phyloP scores from a whole-genome alignment of 1,140 invertebrate species.

The Drosophila triauraria region DNA sequence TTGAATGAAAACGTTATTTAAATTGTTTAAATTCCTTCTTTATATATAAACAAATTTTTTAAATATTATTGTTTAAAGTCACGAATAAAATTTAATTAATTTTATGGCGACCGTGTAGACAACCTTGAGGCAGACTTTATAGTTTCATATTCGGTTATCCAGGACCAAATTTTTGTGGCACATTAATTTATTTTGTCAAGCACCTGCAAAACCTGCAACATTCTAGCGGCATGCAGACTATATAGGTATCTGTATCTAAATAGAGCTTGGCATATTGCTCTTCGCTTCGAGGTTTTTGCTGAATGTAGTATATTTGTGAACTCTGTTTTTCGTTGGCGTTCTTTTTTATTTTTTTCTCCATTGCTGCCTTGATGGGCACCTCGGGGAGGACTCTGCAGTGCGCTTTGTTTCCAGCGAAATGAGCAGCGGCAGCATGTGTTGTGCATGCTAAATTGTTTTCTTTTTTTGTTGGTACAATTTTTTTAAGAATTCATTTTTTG shows the following conservation, averaged over 20 bases:
- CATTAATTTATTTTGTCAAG: slow-evolving; percentile 18
- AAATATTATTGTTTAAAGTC: too few species aligned
- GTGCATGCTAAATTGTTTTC: slow-evolving; percentile 64
- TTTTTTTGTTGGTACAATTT: slow-evolving; percentile 25
- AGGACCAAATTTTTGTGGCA: neutral
- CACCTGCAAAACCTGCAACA: slow-evolving; percentile 67
- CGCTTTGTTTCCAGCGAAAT: slow-evolving; percentile 70
- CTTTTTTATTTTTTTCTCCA: slow-evolving; percentile 20
- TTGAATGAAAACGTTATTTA: too few species aligned
- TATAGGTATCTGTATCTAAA: neutral
- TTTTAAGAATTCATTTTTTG: slow-evolving; percentile 30
- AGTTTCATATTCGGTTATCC: too few species aligned
- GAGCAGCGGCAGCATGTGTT: slow-evolving; percentile 72
- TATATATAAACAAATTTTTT: too few species aligned
- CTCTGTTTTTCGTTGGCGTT: neutral
- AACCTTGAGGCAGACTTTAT: too few species aligned
- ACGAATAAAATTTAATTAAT: too few species aligned
- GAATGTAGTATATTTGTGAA: slow-evolving; percentile 31
- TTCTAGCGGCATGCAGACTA: slow-evolving; percentile 51
- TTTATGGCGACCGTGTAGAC: too few species aligned
- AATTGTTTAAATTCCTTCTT: too few species aligned
- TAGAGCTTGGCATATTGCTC: slow-evolving; percentile 36
- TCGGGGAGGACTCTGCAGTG: slow-evolving; percentile 28
- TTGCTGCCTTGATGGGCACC: slow-evolving; percentile 24
- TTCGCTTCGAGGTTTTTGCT: slow-evolving; percentile 26